A percentile compares a stretch with the other conserved stretches of the same genome.
Evolutionary conservation across 1,140 invertebrate species (phyloP).

Genomic region (Glomeris maerens): DNA sequence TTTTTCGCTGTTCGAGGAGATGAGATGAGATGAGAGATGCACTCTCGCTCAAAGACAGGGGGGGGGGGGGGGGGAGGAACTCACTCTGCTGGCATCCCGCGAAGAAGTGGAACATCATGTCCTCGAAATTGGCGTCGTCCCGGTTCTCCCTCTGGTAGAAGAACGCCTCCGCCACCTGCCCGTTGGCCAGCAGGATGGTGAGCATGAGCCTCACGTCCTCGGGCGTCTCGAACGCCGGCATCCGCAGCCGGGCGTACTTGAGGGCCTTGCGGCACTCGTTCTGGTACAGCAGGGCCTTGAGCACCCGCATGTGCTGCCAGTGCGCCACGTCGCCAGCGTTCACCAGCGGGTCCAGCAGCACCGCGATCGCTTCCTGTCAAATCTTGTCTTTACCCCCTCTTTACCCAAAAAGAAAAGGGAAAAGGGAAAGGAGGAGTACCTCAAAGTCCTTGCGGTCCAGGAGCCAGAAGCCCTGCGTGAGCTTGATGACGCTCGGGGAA

Average conservation of each 20-base stretch:
- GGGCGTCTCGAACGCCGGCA: slow-evolving; percentile 35
- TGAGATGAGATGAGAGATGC: background rate
- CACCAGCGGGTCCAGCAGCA: slow-evolving; percentile 34
- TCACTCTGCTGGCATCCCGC: slow-evolving; percentile 12
- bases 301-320: slow-evolving; percentile 42
- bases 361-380: slow-evolving; percentile 28
- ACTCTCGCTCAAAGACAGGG: background rate
- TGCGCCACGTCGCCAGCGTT: slow-evolving; percentile 33
- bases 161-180: slow-evolving; percentile 40
- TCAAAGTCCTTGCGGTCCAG: slow-evolving; percentile 63
- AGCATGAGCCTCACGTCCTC: slow-evolving; percentile 38
- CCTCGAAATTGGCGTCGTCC: slow-evolving; percentile 25
- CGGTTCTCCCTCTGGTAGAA: slow-evolving; percentile 35
- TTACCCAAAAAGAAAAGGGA: background rate
- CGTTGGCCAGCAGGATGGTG: slow-evolving; percentile 41
- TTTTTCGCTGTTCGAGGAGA: slow-evolving; percentile 19
- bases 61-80: background rate
- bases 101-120: slow-evolving; percentile 34
- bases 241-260: slow-evolving; percentile 36
- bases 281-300: slow-evolving; percentile 40
- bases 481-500: slow-evolving; percentile 50
- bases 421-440: slow-evolving; percentile 16
- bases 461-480: slow-evolving; percentile 69
- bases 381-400: slow-evolving; percentile 1
- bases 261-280: slow-evolving; percentile 38